Percentiles rank a stretch among this genome's conserved stretches.
phyloP scores from a whole-genome alignment of 35 echinoderm and acorn worm genomes.

The Ophiothrix spiculata region DNA sequence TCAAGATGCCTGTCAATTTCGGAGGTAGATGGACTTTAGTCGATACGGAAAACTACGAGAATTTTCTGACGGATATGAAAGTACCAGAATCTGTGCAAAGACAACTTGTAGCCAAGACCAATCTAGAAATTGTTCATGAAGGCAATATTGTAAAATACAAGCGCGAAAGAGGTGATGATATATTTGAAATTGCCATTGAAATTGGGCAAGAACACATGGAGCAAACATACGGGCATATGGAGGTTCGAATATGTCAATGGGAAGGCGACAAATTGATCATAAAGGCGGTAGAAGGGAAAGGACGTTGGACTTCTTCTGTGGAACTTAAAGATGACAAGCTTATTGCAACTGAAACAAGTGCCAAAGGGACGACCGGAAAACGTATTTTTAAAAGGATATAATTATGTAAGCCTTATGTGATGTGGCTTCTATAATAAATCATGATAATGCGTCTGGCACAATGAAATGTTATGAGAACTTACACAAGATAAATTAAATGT shows the following conservation, averaged over 20 bases:
- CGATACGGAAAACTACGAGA: not conserved
- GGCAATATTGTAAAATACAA: not conserved
- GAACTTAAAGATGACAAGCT: not conserved
- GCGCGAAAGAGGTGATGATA: slow-evolving; percentile 1
- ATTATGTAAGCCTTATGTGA: no score
- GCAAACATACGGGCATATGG: not conserved
- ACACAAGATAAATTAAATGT: no score
- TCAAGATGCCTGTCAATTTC: slow-evolving; percentile 5
- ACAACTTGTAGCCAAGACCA: not conserved
- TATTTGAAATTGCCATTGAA: not conserved
- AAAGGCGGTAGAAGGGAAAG: not conserved
- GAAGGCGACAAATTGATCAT: not conserved
- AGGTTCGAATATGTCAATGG: not conserved
- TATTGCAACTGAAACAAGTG: not conserved
- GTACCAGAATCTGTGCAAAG: not conserved
- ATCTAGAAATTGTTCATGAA: not conserved
- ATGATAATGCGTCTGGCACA: no score
- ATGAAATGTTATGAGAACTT: no score
- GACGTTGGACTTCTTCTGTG: not conserved
- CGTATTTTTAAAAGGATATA: not conserved
- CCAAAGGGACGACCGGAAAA: not conserved
- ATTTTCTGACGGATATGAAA: slow-evolving; percentile 1
- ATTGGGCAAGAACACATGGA: not conserved
- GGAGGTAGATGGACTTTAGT: not conserved
- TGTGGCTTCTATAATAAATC: no score